phyloP scores from a whole-genome alignment of 2,888 invertebrate species.

The Dynastes maya region DNA sequence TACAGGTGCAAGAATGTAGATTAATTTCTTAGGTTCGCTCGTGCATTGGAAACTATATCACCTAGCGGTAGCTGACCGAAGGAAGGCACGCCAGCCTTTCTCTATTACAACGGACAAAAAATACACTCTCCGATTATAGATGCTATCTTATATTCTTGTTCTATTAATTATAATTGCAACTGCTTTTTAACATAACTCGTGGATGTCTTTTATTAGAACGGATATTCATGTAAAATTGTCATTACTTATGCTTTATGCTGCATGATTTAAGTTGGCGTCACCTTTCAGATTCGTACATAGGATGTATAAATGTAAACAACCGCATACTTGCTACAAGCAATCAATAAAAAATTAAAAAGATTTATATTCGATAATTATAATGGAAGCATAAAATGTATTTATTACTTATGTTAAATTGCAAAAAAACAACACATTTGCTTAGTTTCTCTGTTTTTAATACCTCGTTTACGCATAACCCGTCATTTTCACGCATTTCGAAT shows the following conservation, averaged over 20 bases:
- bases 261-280: slow-evolving; percentile 37
- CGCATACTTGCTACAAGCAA: not conserved
- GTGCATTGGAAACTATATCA: slow-evolving; percentile 62
- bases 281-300: no score
- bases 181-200: slow-evolving; percentile 48
- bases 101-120: slow-evolving; percentile 61
- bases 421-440: no score
- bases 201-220: slow-evolving; percentile 52
- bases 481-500: no score
- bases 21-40: slow-evolving; percentile 60
- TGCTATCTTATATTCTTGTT: slow-evolving; percentile 55
- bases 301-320: not conserved
- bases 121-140: slow-evolving; percentile 58
- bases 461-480: no score
- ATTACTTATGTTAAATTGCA: no score
- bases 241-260: slow-evolving; percentile 46
- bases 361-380: no score
- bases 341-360: no score
- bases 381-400: no score
- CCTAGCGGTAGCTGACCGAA: slow-evolving; percentile 63
- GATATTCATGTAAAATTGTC: slow-evolving; percentile 50
- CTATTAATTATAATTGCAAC: slow-evolving; percentile 56
- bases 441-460: no score
- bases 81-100: slow-evolving; percentile 63
- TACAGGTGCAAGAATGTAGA: slow-evolving; percentile 65